Evolutionary conservation across 2,797 vertebrate species (phyloP).

Genomic region (Falco novaeseelandiae): DNA sequence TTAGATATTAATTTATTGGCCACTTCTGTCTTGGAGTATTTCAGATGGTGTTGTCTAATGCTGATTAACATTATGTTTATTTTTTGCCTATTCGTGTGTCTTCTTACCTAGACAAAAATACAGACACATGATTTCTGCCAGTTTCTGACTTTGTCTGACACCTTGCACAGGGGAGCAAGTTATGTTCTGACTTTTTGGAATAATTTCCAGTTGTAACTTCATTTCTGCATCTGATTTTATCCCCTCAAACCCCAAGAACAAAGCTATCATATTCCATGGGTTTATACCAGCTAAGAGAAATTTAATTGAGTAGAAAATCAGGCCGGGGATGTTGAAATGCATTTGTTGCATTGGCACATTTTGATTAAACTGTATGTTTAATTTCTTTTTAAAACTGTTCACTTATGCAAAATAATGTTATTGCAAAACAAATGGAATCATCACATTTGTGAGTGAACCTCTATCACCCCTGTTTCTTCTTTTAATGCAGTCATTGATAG

Average conservation of each 20-base stretch:
- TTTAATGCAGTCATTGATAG: not conserved
- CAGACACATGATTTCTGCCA: not conserved
- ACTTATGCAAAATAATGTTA: not conserved
- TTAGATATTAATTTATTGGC: not conserved
- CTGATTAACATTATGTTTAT: not conserved
- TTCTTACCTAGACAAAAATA: not conserved
- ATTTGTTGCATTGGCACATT: not conserved
- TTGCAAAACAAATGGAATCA: not conserved
- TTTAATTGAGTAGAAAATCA: not conserved
- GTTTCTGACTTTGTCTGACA: not conserved
- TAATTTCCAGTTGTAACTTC: not conserved
- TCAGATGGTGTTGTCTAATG: not conserved
- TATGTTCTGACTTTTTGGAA: not conserved
- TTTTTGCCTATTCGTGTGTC: not conserved
- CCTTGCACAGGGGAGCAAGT: not conserved
- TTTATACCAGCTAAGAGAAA: not conserved
- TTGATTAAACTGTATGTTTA: not conserved
- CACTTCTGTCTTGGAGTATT: not conserved
- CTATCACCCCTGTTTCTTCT: not conserved
- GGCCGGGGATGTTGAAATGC: not conserved
- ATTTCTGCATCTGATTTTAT: not conserved
- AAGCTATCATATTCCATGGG: not conserved
- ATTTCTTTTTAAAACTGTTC: not conserved
- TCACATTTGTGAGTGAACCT: not conserved
- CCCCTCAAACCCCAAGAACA: not conserved